Conservation (phyloP, 2,888 invertebrate species). For the Acronicta psi region DNA sequence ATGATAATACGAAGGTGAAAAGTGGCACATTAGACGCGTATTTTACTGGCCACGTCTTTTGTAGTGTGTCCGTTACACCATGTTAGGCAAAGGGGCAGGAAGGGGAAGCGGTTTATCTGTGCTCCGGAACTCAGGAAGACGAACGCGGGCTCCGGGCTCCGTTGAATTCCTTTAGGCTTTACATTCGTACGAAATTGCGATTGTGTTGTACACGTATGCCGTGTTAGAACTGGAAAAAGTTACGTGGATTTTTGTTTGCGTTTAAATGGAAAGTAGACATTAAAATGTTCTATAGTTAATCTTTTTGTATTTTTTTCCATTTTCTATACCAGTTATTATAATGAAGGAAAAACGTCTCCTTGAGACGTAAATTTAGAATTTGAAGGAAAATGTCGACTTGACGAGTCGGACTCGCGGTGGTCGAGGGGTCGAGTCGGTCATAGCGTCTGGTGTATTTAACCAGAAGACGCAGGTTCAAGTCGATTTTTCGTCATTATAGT, state of each 20-base stretch:
- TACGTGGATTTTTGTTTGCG: slow-evolving; percentile 17
- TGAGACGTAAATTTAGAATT: too few relatives aligned
- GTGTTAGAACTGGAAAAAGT: slow-evolving; percentile 24
- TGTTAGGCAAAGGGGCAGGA: slow-evolving; percentile 86
- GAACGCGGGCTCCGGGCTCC: slow-evolving; percentile 76
- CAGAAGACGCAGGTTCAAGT: too few relatives aligned
- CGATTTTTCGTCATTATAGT: too few relatives aligned
- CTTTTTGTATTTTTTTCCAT: too few relatives aligned
- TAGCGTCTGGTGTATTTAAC: too few relatives aligned
- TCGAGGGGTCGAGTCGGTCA: too few relatives aligned
- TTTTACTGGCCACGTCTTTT: slow-evolving; percentile 79
- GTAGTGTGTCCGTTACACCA: slow-evolving; percentile 83
- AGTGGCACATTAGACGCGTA: slow-evolving; percentile 71
- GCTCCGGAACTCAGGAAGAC: slow-evolving; percentile 86
- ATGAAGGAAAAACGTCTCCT: too few relatives aligned
- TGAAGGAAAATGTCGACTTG: too few relatives aligned
- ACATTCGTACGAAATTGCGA: slow-evolving; percentile 75
- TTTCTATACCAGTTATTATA: too few relatives aligned
- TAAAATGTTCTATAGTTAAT: too few relatives aligned
- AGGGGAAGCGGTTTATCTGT: slow-evolving; percentile 87
- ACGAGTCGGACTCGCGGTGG: too few relatives aligned
- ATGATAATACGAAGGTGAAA: slow-evolving; percentile 63
- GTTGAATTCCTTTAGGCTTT: slow-evolving; percentile 82
- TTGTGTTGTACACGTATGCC: slow-evolving; percentile 60
- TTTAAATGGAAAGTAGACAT: too few relatives aligned